Conservation (phyloP, 2,797 vertebrate species). For the Pseudochaenichthys georgianus region DNA sequence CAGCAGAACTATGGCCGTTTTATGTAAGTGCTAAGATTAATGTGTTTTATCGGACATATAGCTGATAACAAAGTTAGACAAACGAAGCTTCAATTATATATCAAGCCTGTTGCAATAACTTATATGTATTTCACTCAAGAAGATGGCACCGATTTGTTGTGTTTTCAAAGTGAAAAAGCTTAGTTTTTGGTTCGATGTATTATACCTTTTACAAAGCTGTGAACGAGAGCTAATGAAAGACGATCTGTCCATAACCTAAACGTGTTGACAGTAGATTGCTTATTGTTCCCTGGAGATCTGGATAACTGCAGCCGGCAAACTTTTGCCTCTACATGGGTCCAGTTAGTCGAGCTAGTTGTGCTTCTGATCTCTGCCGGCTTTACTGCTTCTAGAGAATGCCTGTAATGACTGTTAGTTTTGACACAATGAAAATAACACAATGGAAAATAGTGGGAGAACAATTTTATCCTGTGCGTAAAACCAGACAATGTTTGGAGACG, state of each 20-base stretch:
- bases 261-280: conserved; percentile 79
- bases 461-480: conserved; percentile 44
- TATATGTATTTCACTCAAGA: conserved; percentile 7
- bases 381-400: conserved; percentile 11
- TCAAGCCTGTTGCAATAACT: conserved; percentile 6
- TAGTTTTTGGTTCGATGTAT: conserved; percentile 27
- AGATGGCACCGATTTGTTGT: conserved; percentile 17
- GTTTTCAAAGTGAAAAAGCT: conserved; percentile 19
- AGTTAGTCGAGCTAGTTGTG: conserved; percentile 30
- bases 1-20: neutral
- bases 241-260: conserved; percentile 69
- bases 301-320: conserved; percentile 61
- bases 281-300: conserved; percentile 82
- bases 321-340: conserved; percentile 47
- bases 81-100: neutral
- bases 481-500: conserved; percentile 13
- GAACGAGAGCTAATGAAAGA: conserved; percentile 60
- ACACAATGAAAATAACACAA: conserved; percentile 15
- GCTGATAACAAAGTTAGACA: conserved; percentile 14
- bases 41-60: conserved; percentile 20
- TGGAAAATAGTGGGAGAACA: neutral
- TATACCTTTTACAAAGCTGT: conserved; percentile 31
- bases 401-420: conserved; percentile 12
- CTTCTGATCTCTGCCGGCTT: conserved; percentile 33
- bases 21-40: neutral